Conservation (phyloP, 30 jellyfish, hydroid and myxozoan species). For the Turritopsis rubra region DNA sequence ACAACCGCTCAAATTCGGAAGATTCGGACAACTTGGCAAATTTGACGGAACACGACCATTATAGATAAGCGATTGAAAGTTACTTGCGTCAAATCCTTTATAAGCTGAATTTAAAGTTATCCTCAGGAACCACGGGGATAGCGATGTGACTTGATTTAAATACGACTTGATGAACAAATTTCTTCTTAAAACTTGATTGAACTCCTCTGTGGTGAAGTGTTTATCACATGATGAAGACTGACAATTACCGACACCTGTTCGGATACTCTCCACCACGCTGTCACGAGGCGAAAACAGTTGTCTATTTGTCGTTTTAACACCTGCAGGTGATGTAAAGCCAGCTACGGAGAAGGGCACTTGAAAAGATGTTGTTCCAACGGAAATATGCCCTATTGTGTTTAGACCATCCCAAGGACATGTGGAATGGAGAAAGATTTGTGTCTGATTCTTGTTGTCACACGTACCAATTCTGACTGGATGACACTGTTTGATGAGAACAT, state of each 20-base stretch:
- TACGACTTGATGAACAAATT: constrained; percentile 2
- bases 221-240: background rate
- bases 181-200: background rate
- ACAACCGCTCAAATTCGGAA: constrained; percentile 10
- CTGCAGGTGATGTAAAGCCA: constrained; percentile 10
- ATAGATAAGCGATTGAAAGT: constrained; percentile 19
- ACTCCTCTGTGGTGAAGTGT: constrained; percentile 15
- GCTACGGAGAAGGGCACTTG: constrained; percentile 20
- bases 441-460: background rate
- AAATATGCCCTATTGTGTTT: constrained; percentile 15
- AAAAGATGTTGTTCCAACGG: constrained; percentile 24
- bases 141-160: background rate
- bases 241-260: background rate
- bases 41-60: constrained; percentile 9
- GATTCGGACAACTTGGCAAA: constrained; percentile 24
- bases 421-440: background rate
- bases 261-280: background rate
- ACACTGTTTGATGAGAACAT: constrained; percentile 4
- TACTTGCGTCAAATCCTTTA: constrained; percentile 21
- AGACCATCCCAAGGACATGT: constrained; percentile 14
- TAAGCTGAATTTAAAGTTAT: background rate
- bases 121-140: constrained; percentile 19
- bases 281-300: constrained; percentile 19
- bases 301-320: background rate
- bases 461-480: constrained; percentile 3